Evolutionary conservation across 2,113 vertebrate genomes (phyloP).

Genomic region (Laterallus jamaicensis): DNA sequence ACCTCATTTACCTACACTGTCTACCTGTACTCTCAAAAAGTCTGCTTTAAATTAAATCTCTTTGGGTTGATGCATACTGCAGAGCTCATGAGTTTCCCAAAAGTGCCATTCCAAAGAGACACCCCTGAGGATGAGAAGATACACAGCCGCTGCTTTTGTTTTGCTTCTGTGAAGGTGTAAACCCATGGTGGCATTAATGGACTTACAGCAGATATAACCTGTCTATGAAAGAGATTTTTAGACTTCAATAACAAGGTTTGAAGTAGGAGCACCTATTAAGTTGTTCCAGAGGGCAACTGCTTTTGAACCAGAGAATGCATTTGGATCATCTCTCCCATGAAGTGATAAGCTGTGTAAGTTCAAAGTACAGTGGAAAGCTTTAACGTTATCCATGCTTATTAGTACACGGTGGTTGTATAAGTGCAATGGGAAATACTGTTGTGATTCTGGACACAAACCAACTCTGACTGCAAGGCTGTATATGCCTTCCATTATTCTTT

Average conservation of each 20-base stretch:
- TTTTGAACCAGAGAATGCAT: not conserved
- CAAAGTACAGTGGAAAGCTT: not conserved
- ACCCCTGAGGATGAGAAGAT: not conserved
- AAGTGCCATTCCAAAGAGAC: not conserved
- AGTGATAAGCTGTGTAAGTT: slow-evolving; percentile 10
- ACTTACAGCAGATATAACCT: not conserved
- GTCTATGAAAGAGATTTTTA: not conserved
- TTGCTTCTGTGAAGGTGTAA: not conserved
- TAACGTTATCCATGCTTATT: not conserved
- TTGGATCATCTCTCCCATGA: not conserved
- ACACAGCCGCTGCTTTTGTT: not conserved
- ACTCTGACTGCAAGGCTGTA: not conserved
- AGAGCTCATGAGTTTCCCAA: not conserved
- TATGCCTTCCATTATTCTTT: not conserved
- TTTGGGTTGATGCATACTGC: not conserved
- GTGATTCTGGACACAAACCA: not conserved
- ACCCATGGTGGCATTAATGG: not conserved
- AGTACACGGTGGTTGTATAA: not conserved
- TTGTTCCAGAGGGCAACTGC: not conserved
- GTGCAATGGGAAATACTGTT: not conserved
- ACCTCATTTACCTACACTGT: not conserved
- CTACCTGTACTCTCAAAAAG: not conserved
- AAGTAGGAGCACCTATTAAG: not conserved
- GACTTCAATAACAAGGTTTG: not conserved
- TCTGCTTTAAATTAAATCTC: not conserved